These are phyloP conservation scores for Oreohelix idahoensis DNA, from an alignment of 1,140 invertebrate genomes.

Conservation along the genomic window DNA sequence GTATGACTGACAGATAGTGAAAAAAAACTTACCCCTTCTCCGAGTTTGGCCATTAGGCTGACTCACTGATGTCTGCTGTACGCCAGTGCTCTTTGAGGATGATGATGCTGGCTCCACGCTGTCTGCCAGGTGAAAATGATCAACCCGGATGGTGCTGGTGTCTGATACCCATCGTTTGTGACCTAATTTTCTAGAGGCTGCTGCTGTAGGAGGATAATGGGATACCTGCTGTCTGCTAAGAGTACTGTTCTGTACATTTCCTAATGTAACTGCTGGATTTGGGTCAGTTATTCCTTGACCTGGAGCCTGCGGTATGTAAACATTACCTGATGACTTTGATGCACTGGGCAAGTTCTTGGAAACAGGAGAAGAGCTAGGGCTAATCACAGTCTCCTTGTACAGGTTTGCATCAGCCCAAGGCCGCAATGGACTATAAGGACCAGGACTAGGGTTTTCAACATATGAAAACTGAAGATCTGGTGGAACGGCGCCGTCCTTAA, in stretches of 20 bases:
- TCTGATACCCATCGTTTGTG: constrained; percentile 43
- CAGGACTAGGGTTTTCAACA: not conserved
- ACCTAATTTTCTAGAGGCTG: not conserved
- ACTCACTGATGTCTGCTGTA: not conserved
- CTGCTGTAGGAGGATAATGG: not conserved
- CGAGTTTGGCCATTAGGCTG: not conserved
- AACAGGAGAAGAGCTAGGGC: constrained; percentile 16
- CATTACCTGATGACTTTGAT: not conserved
- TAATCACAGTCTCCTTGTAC: not conserved
- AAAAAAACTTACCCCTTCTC: not conserved
- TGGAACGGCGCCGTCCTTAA: not conserved
- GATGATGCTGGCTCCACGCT: not conserved
- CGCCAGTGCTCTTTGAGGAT: too few relatives aligned
- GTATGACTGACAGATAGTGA: too few relatives aligned
- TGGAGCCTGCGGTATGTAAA: not conserved
- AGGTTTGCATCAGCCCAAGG: constrained; percentile 10
- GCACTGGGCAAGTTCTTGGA: not conserved
- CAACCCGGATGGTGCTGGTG: constrained; percentile 11
- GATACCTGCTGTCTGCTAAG: not conserved
- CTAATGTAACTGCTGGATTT: not conserved
- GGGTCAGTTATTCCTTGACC: not conserved
- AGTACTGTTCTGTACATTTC: not conserved
- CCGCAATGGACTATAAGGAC: not conserved
- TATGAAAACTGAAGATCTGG: not conserved
- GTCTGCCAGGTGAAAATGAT: not conserved